Percentiles rank a stretch among this genome's conserved stretches.
Conservation (phyloP, 2,888 invertebrate genomes). For the Clivina fossor region DNA sequence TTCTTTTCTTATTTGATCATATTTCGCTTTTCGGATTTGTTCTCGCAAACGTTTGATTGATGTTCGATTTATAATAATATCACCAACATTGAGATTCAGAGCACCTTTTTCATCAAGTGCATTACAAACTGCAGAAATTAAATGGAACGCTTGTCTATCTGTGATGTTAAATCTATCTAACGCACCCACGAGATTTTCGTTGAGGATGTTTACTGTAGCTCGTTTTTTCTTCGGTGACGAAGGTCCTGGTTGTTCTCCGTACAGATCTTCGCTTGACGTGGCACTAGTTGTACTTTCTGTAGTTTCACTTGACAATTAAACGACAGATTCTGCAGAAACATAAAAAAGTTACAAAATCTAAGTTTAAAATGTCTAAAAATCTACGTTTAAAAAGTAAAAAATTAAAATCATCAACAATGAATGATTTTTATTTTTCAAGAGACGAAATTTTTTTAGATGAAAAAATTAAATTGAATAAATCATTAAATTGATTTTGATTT, state of each 20-base stretch:
- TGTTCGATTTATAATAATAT: constrained; percentile 34
- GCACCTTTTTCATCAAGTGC: no score
- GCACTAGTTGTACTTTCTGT: not conserved
- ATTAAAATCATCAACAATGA: no score
- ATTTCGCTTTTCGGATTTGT: constrained; percentile 33
- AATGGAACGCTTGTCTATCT: constrained; percentile 38
- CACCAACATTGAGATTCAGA: no score
- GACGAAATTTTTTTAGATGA: no score
- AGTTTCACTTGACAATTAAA: no score
- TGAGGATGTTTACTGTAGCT: constrained; percentile 33
- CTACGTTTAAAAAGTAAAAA: no score
- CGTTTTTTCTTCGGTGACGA: constrained; percentile 13
- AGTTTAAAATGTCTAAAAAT: no score
- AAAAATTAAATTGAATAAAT: no score
- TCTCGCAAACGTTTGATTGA: constrained; percentile 37
- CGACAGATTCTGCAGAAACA: no score
- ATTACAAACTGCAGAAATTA: constrained; percentile 35
- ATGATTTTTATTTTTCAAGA: no score
- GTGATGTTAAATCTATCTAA: constrained; percentile 38
- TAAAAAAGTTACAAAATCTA: no score
- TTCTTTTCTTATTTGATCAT: constrained; percentile 33
- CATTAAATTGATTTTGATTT: no score
- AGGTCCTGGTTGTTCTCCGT: not conserved
- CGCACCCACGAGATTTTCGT: constrained; percentile 36
- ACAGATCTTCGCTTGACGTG: not conserved